A percentile compares a stretch with the other conserved stretches of the same genome.
phyloP scores from a whole-genome alignment of 92 coral and sea anemone species.

The Epizoanthus fatuus region DNA sequence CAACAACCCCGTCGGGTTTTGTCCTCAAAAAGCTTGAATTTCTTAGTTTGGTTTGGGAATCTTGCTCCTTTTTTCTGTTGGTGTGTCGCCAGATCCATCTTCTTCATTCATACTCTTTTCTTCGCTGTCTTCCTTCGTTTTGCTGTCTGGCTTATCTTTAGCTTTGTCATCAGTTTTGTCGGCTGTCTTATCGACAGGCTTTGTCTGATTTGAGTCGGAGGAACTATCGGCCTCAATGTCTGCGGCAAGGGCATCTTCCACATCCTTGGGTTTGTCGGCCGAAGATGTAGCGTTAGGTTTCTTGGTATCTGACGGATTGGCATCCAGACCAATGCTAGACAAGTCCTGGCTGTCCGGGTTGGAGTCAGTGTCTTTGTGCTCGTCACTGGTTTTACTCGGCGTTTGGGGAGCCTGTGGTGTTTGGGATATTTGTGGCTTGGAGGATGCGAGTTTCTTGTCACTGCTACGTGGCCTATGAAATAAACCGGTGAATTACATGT shows the following conservation, averaged over 20 bases:
- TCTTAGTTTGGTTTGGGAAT: not conserved
- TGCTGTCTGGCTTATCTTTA: not conserved
- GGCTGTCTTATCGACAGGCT: not conserved
- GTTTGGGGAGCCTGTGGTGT: conserved; percentile 28
- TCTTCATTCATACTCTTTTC: conserved; percentile 33
- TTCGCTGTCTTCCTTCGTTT: conserved; percentile 9
- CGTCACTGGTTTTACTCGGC: not conserved
- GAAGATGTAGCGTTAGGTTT: not conserved
- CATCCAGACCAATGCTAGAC: conserved; percentile 21
- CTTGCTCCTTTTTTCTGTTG: not conserved
- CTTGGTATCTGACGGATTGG: not conserved
- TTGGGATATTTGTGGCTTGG: not conserved
- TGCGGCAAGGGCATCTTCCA: conserved; percentile 1
- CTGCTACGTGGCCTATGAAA: not conserved
- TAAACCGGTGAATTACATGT: not conserved
- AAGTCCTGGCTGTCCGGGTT: conserved; percentile 36
- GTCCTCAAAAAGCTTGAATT: not conserved
- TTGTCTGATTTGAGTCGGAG: not conserved
- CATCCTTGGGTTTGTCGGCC: not conserved
- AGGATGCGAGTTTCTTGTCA: not conserved
- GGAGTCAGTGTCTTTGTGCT: not conserved
- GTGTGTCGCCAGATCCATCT: conserved; percentile 13
- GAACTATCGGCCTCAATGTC: conserved; percentile 1
- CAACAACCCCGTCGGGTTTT: conserved; percentile 18
- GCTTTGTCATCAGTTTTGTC: conserved; percentile 16